A percentile compares a stretch with the other conserved stretches of the same genome.
Evolutionary conservation across 2,797 vertebrate genomes (phyloP).

Genomic region (Acanthurus tractus): DNA sequence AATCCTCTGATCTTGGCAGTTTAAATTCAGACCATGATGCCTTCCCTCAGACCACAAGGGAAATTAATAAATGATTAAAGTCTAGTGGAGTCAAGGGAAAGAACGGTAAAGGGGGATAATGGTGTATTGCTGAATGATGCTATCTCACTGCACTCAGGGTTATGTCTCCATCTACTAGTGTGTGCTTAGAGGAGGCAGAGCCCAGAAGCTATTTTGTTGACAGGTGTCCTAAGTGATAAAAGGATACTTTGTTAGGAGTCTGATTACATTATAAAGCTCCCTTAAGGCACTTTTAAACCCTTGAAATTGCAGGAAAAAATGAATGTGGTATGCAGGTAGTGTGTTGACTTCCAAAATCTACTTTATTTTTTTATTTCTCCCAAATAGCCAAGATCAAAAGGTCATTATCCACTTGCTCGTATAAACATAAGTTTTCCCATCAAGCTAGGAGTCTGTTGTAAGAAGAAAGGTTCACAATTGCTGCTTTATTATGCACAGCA

Average conservation of each 20-base stretch:
- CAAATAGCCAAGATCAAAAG: too few relatives aligned
- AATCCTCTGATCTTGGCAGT: constrained; percentile 80
- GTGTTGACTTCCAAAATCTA: constrained; percentile 3
- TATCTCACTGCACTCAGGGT: constrained; percentile 65
- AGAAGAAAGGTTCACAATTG: too few relatives aligned
- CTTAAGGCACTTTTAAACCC: constrained; percentile 24
- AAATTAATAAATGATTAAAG: constrained; percentile 88
- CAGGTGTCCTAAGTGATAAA: constrained; percentile 63
- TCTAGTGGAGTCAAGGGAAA: constrained; percentile 77
- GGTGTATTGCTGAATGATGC: constrained; percentile 75
- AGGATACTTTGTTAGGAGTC: constrained; percentile 35
- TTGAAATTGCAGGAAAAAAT: not conserved
- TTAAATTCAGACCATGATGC: constrained; percentile 81
- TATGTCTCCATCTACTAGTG: constrained; percentile 68
- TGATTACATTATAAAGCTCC: constrained; percentile 39
- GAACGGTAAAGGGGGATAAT: constrained; percentile 80
- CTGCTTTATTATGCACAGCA: too few relatives aligned
- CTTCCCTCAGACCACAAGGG: constrained; percentile 79
- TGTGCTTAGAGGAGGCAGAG: constrained; percentile 38
- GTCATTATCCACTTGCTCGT: too few relatives aligned
- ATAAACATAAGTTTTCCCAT: too few relatives aligned
- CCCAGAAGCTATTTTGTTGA: constrained; percentile 65
- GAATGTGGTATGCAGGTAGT: not conserved
- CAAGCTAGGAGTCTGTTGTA: too few relatives aligned
- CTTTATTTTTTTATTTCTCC: not conserved